Conservation (phyloP, 2,888 invertebrate species). For the Plagodis dolabraria region DNA sequence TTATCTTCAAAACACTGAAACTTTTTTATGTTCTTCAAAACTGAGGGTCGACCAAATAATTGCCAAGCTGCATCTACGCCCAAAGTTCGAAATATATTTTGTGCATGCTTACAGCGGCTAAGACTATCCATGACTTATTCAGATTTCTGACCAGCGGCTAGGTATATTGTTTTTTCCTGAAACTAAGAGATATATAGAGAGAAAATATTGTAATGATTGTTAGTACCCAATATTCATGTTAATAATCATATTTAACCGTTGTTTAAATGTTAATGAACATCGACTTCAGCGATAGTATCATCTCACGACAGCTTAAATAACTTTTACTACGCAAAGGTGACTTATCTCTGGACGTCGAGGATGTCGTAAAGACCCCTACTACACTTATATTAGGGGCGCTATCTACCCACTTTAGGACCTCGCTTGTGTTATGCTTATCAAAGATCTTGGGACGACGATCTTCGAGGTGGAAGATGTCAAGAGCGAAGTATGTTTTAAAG, state of each 20-base stretch:
- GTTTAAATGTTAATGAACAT: background rate
- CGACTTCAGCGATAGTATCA: background rate
- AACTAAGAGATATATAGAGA: too few species aligned
- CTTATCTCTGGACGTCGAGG: conserved; percentile 67
- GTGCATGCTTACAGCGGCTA: too few species aligned
- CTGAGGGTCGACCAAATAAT: too few species aligned
- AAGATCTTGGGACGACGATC: conserved; percentile 66
- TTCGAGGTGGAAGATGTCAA: conserved; percentile 54
- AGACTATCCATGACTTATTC: too few species aligned
- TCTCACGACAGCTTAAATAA: conserved; percentile 7
- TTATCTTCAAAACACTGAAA: too few species aligned
- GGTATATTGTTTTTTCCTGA: too few species aligned
- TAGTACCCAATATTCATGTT: too few species aligned
- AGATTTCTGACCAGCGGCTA: too few species aligned
- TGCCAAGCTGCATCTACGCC: too few species aligned
- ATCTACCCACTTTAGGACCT: conserved; percentile 41
- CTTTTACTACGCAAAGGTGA: conserved; percentile 42
- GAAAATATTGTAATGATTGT: background rate
- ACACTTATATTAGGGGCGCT: conserved; percentile 69
- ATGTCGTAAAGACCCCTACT: conserved; percentile 67
- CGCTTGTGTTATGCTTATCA: conserved; percentile 53
- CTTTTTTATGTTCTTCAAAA: too few species aligned
- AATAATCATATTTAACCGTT: background rate
- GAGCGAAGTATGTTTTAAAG: conserved; percentile 7
- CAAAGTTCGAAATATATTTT: too few species aligned